A percentile compares a stretch with the other conserved stretches of the same genome.
phyloP scores from a whole-genome alignment of 2,797 vertebrate genomes.

The Florisuga fusca region DNA sequence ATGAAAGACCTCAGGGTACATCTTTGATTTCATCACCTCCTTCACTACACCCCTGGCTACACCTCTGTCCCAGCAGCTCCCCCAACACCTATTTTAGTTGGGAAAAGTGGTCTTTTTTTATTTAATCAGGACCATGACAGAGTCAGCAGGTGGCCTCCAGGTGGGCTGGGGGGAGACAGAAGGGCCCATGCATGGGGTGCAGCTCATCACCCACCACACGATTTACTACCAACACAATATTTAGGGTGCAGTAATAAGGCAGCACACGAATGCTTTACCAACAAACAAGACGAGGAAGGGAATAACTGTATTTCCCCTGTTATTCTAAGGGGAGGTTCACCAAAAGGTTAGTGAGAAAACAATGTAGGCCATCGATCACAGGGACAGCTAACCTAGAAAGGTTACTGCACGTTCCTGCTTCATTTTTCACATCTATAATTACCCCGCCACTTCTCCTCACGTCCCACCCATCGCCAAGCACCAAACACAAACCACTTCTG shows the following conservation, averaged over 20 bases:
- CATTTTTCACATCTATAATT: slow-evolving; percentile 73
- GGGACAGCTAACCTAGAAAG: slow-evolving; percentile 71
- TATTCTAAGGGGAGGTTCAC: slow-evolving; percentile 73
- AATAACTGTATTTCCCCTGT: slow-evolving; percentile 74
- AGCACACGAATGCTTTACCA: slow-evolving; percentile 4
- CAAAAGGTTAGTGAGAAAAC: slow-evolving; percentile 75
- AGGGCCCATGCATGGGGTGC: neutral
- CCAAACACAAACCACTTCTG: neutral
- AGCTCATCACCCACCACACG: neutral
- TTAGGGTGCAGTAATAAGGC: slow-evolving; percentile 38
- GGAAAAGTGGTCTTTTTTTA: neutral
- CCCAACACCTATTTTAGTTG: neutral
- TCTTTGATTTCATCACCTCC: neutral
- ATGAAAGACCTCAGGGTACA: rapidly evolving
- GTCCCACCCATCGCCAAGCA: neutral
- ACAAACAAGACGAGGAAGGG: slow-evolving; percentile 63
- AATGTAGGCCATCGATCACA: slow-evolving; percentile 70
- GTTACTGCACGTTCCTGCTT: slow-evolving; percentile 39
- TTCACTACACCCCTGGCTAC: neutral
- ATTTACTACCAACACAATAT: neutral
- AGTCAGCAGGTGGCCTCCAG: neutral
- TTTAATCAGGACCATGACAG: neutral
- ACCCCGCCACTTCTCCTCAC: neutral
- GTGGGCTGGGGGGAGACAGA: neutral
- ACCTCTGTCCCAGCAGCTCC: neutral